Conservation (phyloP, 2,888 invertebrate genomes). For the Campopleginae sp. region DNA sequence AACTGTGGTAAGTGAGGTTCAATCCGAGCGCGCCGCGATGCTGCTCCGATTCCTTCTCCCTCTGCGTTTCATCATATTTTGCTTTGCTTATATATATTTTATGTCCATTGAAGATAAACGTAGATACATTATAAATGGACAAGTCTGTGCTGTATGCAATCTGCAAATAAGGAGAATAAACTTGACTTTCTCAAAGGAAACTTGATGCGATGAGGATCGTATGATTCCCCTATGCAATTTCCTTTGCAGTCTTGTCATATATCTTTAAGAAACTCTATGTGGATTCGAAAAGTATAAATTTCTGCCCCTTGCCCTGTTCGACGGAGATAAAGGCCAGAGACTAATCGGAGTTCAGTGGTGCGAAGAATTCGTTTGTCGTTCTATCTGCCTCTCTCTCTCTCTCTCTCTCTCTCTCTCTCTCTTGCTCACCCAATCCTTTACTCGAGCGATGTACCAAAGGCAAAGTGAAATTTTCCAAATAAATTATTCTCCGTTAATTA, state of each 20-base stretch:
- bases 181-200: neutral
- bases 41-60: neutral
- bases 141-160: neutral
- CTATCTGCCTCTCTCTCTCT: slow-evolving; percentile 3
- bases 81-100: neutral
- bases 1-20: neutral
- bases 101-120: neutral
- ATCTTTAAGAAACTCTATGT: slow-evolving; percentile 3
- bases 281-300: slow-evolving; percentile 8
- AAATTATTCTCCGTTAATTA: slow-evolving; percentile 67
- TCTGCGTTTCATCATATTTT: neutral
- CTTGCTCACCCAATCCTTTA: neutral
- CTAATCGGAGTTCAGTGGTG: slow-evolving; percentile 50
- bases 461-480: slow-evolving; percentile 64
- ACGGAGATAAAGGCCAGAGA: slow-evolving; percentile 51
- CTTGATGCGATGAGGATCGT: neutral
- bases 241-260: neutral
- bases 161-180: neutral
- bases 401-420: neutral
- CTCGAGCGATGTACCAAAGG: slow-evolving; percentile 10
- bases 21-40: neutral
- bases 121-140: neutral
- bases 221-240: slow-evolving; percentile 5
- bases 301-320: slow-evolving; percentile 3
- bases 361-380: slow-evolving; percentile 29